phyloP scores from a whole-genome alignment of 2,113 vertebrate species.

The Cinclus mexicanus region DNA sequence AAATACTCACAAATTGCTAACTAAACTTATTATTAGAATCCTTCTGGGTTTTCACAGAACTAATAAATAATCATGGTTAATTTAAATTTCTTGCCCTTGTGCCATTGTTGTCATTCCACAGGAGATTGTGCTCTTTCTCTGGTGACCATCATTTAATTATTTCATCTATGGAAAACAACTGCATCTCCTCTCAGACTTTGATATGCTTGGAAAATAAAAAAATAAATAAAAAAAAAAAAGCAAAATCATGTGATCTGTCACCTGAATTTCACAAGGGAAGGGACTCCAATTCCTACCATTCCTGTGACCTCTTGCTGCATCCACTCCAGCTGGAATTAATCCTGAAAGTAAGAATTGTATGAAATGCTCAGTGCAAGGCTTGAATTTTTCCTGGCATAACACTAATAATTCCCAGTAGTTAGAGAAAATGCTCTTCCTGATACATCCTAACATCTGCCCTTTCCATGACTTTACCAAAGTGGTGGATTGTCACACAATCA shows the following conservation, averaged over 20 bases:
- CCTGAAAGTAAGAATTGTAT: neutral
- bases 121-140: neutral
- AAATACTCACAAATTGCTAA: neutral
- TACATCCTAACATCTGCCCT: neutral
- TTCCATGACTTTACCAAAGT: neutral
- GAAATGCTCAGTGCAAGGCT: neutral
- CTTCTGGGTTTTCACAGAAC: neutral
- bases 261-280: neutral
- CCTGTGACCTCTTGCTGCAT: neutral
- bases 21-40: neutral
- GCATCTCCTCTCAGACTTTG: neutral
- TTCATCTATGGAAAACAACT: neutral
- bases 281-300: neutral
- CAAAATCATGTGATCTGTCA: neutral
- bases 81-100: neutral
- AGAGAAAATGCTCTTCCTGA: neutral
- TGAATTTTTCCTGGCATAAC: neutral
- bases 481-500: neutral
- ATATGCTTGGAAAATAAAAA: neutral
- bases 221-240: neutral
- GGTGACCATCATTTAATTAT: neutral
- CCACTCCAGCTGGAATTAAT: neutral
- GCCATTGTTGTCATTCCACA: neutral
- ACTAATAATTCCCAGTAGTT: neutral
- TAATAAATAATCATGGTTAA: neutral